These are phyloP conservation scores for Sebastiscus albofasciatus DNA, from an alignment of 2,797 vertebrate genomes.

Conservation along the genomic window DNA sequence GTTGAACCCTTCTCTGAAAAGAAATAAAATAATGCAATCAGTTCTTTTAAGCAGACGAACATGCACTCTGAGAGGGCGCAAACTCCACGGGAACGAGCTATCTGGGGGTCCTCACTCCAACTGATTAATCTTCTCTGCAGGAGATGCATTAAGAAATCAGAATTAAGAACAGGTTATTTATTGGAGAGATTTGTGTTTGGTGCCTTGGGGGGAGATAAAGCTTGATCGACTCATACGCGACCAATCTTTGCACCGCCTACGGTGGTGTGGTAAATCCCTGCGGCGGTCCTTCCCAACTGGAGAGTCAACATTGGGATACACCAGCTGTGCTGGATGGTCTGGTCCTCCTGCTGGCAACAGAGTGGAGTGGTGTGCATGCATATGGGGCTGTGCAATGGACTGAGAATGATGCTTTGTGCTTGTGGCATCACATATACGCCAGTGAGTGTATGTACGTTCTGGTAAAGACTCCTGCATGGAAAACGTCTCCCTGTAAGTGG, in stretches of 20 bases:
- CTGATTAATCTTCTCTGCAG: constrained; percentile 79
- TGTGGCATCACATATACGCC: constrained; percentile 52
- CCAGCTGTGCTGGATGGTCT: constrained; percentile 66
- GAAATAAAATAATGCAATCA: constrained; percentile 61
- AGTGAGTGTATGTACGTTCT: constrained; percentile 46
- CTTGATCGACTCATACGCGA: constrained; percentile 74
- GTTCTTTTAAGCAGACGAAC: constrained; percentile 50
- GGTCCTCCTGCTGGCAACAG: constrained; percentile 58
- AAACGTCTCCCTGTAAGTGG: constrained; percentile 82
- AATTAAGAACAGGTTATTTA: constrained; percentile 82
- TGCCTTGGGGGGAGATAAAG: constrained; percentile 77
- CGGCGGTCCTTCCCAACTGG: constrained; percentile 54
- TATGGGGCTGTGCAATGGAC: constrained; percentile 23
- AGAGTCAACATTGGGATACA: constrained; percentile 70
- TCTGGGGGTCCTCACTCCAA: constrained; percentile 65
- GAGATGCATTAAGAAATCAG: constrained; percentile 79
- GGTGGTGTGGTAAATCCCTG: constrained; percentile 72
- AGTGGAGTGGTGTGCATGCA: constrained; percentile 3
- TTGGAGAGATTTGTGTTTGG: constrained; percentile 75
- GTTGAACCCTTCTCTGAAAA: constrained; percentile 50
- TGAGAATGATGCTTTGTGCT: constrained; percentile 55
- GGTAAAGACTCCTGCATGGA: constrained; percentile 78
- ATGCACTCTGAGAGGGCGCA: constrained; percentile 26
- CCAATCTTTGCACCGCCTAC: constrained; percentile 65
- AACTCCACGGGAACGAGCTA: constrained; percentile 52